Evolutionary conservation across 2,888 invertebrate species (phyloP), one percentile per base, ranked within the genome.

Genomic region (Chalcis sispes): DNA sequence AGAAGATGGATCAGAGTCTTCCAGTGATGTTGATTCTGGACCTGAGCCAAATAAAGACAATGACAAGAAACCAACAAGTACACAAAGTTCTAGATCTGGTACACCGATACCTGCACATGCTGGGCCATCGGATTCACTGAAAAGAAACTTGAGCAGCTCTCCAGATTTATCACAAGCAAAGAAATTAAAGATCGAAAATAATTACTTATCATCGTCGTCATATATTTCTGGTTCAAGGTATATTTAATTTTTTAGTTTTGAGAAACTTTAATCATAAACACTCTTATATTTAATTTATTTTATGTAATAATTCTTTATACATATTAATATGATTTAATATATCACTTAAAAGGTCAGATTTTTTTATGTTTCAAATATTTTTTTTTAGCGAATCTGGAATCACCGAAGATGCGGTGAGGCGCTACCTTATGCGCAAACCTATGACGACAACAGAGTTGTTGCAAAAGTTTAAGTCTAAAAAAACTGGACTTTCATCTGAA

Each of bases 401-500:
- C 46, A 96, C 96, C 0, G 98, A 98, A 87, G 98, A 98, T 83
- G 95, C 97, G 0, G 97, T 99, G 5, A 91, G 98, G 1, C 93
- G 98, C 18, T 99, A 99, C 89, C 90, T 99, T 40, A 95, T 96
- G 89, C 93, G 99, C 10, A 99, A 99, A 86, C 99, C 99, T 0
- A 98, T 99, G 95, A 99, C 99, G 0, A 96, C 98, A 0, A 98
- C 97, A 0, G 98, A 99, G 86, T 90, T 98, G 40, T 90, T 98
- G 54, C 96, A 97, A 80, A 98, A 98, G 90, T 97, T 98, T 90
- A 97, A 97, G 87, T 95, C 95, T 48, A 97, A 98, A 89, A 96
- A 97, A 84, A 95, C 96, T 10, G 97, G 97, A 3, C 92, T 98
- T 64, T 94, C 94, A 72, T 96, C 95, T 80, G 96, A 98, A 79